phyloP scores from a whole-genome alignment of 2,113 vertebrate genomes.

The Sciurus niger region DNA sequence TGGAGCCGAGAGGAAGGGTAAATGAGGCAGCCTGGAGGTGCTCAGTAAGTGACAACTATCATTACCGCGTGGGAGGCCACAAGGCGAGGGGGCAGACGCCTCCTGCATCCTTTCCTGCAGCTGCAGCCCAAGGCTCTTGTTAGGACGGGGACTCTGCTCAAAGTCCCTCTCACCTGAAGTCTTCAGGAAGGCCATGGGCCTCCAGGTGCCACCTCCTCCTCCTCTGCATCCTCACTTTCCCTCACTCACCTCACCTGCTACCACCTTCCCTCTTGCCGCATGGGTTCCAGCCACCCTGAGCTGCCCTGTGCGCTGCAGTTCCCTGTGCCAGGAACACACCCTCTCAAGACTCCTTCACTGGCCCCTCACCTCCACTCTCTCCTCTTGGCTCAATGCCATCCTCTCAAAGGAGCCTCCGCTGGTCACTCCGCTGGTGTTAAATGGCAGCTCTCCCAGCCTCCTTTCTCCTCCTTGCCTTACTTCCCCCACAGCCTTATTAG shows the following conservation, averaged over 20 bases:
- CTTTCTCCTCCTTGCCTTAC: background rate
- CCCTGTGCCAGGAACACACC: background rate
- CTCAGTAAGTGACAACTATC: background rate
- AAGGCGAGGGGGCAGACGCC: background rate
- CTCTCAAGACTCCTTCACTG: background rate
- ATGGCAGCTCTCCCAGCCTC: background rate
- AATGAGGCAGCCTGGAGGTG: slow-evolving; percentile 14
- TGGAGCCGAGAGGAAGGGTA: background rate
- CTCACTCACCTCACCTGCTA: background rate
- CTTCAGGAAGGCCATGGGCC: background rate
- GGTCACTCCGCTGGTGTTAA: background rate
- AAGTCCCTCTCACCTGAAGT: background rate
- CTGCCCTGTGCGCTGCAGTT: fast-evolving
- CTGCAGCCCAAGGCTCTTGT: background rate
- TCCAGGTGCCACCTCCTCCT: no score
- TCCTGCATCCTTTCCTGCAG: background rate
- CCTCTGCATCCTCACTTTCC: background rate
- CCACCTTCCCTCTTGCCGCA: background rate
- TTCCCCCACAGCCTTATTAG: background rate
- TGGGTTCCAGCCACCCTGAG: background rate
- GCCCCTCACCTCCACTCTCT: background rate
- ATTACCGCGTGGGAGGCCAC: background rate
- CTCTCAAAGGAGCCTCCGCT: fast-evolving
- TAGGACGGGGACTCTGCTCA: background rate
- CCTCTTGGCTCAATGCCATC: background rate